phyloP scores from a whole-genome alignment of 2,797 vertebrate species.

The Podarcis lilfordi region DNA sequence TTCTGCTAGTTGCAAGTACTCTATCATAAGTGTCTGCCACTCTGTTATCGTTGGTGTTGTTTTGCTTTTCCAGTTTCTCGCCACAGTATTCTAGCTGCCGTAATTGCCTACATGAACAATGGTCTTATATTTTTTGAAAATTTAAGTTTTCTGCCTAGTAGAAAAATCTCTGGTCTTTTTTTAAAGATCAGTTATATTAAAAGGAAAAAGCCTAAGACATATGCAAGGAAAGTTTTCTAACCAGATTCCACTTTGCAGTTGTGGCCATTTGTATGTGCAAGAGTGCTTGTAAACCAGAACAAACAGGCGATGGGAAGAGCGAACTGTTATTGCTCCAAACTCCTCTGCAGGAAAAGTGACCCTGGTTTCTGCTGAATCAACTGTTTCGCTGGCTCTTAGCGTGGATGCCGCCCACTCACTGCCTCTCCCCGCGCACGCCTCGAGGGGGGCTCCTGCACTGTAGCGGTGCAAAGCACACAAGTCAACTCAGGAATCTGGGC shows the following conservation, averaged over 20 bases:
- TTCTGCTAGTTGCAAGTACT: no score
- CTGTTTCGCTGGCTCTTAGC: constrained; percentile 30
- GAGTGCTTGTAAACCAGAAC: neutral
- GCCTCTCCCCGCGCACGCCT: constrained; percentile 35
- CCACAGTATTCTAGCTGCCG: no score
- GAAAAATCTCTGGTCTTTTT: no score
- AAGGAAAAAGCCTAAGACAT: neutral
- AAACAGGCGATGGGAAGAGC: neutral
- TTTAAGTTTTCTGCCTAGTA: no score
- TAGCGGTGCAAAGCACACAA: constrained; percentile 53
- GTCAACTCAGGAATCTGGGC: constrained; percentile 64
- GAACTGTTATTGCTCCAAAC: neutral
- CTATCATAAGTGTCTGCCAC: no score
- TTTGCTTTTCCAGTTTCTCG: no score
- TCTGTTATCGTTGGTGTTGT: no score
- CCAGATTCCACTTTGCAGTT: neutral
- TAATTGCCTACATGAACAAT: no score
- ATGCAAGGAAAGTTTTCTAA: neutral
- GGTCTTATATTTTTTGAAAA: no score
- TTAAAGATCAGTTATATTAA: no score
- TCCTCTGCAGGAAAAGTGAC: constrained; percentile 9
- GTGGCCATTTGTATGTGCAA: neutral
- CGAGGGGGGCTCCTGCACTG: constrained; percentile 31
- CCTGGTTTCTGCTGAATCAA: constrained; percentile 36
- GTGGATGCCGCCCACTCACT: constrained; percentile 12